phyloP scores from a whole-genome alignment of 2,797 vertebrate species.

The Acanthurus leucopareius region DNA sequence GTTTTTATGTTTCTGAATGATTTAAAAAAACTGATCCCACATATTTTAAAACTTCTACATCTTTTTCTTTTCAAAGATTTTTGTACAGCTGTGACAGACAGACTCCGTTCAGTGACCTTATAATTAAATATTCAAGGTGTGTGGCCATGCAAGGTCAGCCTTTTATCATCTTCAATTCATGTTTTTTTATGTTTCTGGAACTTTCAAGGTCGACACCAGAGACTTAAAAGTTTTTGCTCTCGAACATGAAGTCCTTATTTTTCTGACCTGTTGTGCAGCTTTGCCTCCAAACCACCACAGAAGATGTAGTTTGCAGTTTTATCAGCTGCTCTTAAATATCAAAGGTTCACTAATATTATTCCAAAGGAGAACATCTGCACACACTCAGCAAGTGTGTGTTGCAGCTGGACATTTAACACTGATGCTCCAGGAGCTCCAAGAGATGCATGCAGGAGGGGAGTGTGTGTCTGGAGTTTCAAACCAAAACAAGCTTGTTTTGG shows the following conservation, averaged over 20 bases:
- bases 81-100: not conserved
- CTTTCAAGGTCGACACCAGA: not conserved
- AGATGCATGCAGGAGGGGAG: not conserved
- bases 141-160: not conserved
- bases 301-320: not conserved
- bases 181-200: not conserved
- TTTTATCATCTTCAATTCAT: not conserved
- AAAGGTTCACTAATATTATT: not conserved
- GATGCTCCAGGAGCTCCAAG: too few relatives aligned
- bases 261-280: too few relatives aligned
- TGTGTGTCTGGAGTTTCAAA: conserved; percentile 14
- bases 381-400: not conserved
- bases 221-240: not conserved
- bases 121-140: not conserved
- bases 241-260: not conserved
- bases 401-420: too few relatives aligned
- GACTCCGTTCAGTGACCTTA: not conserved
- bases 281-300: not conserved
- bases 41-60: conserved; percentile 1
- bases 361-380: too few relatives aligned
- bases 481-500: conserved; percentile 41
- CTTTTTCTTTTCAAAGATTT: conserved; percentile 10
- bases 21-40: not conserved
- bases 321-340: not conserved
- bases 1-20: not conserved